Evolutionary conservation across 2,888 invertebrate species (phyloP).

Genomic region (Fissipunctia ypsillon): DNA sequence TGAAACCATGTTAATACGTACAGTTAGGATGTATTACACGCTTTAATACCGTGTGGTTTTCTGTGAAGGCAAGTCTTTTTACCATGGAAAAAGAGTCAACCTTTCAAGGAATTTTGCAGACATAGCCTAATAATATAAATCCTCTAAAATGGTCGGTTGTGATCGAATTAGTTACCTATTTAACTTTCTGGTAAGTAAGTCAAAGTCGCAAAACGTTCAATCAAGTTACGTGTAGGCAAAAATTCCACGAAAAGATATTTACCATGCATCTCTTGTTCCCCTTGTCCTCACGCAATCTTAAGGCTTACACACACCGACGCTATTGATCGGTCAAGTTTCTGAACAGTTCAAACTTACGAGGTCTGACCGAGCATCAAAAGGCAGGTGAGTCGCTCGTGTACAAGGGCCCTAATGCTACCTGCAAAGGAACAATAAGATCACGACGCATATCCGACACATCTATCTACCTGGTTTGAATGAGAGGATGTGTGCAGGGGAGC

Average conservation of each 20-base stretch:
- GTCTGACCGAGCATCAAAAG: slow-evolving; percentile 14
- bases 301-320: slow-evolving; percentile 1
- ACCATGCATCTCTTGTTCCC: slow-evolving; percentile 26
- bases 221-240: slow-evolving; percentile 21
- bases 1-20: slow-evolving; percentile 37
- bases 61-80: not conserved
- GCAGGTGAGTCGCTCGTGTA: slow-evolving; percentile 27
- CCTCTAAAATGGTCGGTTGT: not conserved
- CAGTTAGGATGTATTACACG: slow-evolving; percentile 8
- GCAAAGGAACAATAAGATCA: slow-evolving; percentile 59
- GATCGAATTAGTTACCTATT: not conserved
- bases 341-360: not conserved
- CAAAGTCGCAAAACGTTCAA: slow-evolving; percentile 10
- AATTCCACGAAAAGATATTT: slow-evolving; percentile 42
- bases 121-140: not conserved
- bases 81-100: not conserved
- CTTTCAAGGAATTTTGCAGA: not conserved
- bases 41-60: not conserved
- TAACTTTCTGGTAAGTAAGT: slow-evolving; percentile 16
- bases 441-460: slow-evolving; percentile 55
- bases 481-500: slow-evolving; percentile 65
- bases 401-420: slow-evolving; percentile 51
- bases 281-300: slow-evolving; percentile 53
- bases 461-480: slow-evolving; percentile 71
- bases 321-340: slow-evolving; percentile 12